phyloP scores from a whole-genome alignment of 2,888 invertebrate species.

The Tenthredo distinguenda region DNA sequence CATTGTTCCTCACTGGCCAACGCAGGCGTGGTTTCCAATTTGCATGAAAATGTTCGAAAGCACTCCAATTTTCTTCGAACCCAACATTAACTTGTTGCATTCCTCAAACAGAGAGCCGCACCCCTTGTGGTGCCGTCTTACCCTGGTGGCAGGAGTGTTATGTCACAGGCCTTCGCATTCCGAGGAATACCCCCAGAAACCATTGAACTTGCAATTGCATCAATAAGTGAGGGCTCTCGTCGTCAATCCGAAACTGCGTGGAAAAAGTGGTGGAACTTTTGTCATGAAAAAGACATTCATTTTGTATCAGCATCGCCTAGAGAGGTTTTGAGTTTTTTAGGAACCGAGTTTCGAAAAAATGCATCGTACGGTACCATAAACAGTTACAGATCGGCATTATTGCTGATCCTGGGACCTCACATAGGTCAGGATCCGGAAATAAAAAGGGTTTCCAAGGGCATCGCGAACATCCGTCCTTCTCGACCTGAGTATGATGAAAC shows the following conservation, averaged over 20 bases:
- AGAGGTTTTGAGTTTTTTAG: background rate
- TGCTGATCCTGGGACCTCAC: slow-evolving; percentile 46
- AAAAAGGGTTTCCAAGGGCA: slow-evolving; percentile 55
- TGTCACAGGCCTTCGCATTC: background rate
- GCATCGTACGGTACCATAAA: slow-evolving; percentile 55
- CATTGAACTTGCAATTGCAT: background rate
- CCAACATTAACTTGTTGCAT: slow-evolving; percentile 15
- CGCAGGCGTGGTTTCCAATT: slow-evolving; percentile 56
- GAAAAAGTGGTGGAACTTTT: slow-evolving; percentile 39
- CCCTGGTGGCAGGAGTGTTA: background rate
- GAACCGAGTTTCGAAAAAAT: background rate
- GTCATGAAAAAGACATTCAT: background rate
- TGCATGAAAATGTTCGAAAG: slow-evolving; percentile 51
- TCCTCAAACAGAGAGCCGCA: slow-evolving; percentile 41
- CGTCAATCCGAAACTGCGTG: slow-evolving; percentile 15
- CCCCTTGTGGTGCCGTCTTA: slow-evolving; percentile 25
- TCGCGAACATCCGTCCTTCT: slow-evolving; percentile 47
- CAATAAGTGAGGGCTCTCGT: background rate
- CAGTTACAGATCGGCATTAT: slow-evolving; percentile 51
- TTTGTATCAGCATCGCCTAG: background rate
- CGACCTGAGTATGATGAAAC: slow-evolving; percentile 54
- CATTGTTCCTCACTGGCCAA: slow-evolving; percentile 58
- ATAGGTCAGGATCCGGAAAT: slow-evolving; percentile 33
- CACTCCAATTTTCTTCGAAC: slow-evolving; percentile 54
- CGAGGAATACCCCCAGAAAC: background rate